Base-by-base conservation (phyloP, 2,797 vertebrate genomes). In the Eulemur albifrons region DNA sequence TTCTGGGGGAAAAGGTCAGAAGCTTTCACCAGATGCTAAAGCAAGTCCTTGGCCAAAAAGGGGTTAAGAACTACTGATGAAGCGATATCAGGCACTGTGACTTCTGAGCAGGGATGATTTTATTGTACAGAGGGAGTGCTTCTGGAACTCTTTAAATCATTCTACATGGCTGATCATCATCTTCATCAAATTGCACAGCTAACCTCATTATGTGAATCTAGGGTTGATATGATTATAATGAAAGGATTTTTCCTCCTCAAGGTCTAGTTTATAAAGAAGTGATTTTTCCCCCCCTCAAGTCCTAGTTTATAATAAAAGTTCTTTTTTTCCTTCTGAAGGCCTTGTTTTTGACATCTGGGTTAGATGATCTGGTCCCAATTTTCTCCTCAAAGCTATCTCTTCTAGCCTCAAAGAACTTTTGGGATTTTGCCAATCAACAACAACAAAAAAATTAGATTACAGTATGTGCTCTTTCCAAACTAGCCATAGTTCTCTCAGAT, bases 281-380 rank as follows among this genome's bases (percentile, higher is more conserved):
- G 54, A 54, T 63, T 90, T 54, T 57, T 73, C n/a, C 15, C 23
- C 20, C 38, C 77, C 63, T 82, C 73, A 67, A 95, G 82, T 15
- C 27, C 76, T 93, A 50, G 10, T 94, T 93, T 96, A 85, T 69
- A 96, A 81, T 85, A 59, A 93, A 93, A 79, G 21, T 90, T 25
- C 40, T 84, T 81, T 90, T 52, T 72, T 21, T 43, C 63, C 18
- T 87, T 75, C 50, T 95, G 25, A 50, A 79, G 79, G 30, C 35
- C 57, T 91, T 65, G 38, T 89, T 97, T 93, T 90, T 61, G 82
- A 95, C 97, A 97, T 97, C 96, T 97, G 97, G 95, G 90, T 97
- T 95, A 94, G 79, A 96, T 97, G 48, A 97, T 95, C 89, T 96
- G 94, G 94, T 95, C 89, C 75, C 69, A 96, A 97, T 97, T 96